Evolutionary conservation across 2,113 vertebrate species (phyloP).

Genomic region (Indri indri): DNA sequence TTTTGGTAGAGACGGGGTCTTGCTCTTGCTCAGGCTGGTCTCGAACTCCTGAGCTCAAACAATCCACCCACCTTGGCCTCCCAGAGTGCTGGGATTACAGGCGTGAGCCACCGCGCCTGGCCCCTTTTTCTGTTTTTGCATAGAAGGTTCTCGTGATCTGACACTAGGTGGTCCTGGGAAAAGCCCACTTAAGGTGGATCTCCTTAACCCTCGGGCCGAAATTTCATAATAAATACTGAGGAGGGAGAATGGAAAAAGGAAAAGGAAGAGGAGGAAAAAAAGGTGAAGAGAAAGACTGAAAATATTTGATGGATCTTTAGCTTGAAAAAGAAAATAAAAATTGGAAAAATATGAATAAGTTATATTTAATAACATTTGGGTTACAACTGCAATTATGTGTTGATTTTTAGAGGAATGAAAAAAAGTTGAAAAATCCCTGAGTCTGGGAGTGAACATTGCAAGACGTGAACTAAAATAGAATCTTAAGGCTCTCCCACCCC

Average conservation of each 20-base stretch:
- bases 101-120: too few relatives aligned
- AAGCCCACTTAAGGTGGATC: not conserved
- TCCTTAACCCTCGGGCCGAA: not conserved
- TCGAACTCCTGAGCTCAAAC: too few relatives aligned
- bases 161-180: not conserved
- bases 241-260: not conserved
- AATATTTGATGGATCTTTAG: not conserved
- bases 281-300: not conserved
- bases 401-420: not conserved
- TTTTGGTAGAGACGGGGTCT: too few relatives aligned
- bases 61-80: too few relatives aligned
- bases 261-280: not conserved
- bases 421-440: not conserved
- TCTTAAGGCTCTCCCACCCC: too few relatives aligned
- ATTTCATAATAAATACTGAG: not conserved
- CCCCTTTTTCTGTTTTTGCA: not conserved
- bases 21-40: too few relatives aligned
- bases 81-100: too few relatives aligned
- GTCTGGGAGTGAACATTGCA: not conserved
- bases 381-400: not conserved
- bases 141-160: not conserved
- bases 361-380: not conserved
- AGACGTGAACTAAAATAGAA: too few relatives aligned
- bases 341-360: not conserved
- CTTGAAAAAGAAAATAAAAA: conserved; percentile 22